These are phyloP conservation scores for Hyles lineata DNA, from an alignment of 2,888 invertebrate genomes.

Conservation along the genomic window DNA sequence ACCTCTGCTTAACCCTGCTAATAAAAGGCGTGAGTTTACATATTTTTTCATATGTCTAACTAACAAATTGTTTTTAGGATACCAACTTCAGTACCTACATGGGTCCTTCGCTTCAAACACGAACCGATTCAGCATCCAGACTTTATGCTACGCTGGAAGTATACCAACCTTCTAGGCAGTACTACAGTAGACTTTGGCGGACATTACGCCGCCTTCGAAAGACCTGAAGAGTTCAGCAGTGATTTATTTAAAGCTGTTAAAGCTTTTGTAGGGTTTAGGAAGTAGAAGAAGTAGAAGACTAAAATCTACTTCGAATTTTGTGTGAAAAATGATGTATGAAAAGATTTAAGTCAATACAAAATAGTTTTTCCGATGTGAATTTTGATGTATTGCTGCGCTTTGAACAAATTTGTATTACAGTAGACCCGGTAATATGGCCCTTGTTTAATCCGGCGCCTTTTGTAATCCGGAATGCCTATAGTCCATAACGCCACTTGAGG, in stretches of 20 bases:
- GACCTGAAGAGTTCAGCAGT: slow-evolving; percentile 87
- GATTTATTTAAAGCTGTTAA: slow-evolving; percentile 85
- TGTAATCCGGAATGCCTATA: too few species aligned
- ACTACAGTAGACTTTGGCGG: slow-evolving; percentile 89
- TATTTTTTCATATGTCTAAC: background rate
- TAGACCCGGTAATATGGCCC: too few species aligned
- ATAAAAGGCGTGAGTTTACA: too few species aligned
- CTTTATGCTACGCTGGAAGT: slow-evolving; percentile 86
- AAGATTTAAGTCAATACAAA: background rate
- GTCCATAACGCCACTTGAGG: too few species aligned
- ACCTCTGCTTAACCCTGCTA: too few species aligned
- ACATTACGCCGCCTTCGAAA: slow-evolving; percentile 94
- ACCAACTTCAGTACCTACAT: slow-evolving; percentile 89
- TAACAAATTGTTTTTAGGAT: slow-evolving; percentile 76
- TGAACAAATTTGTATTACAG: too few species aligned
- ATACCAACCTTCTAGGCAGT: slow-evolving; percentile 87
- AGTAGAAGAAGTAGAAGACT: background rate
- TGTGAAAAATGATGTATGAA: background rate
- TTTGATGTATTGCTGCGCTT: too few species aligned
- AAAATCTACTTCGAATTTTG: background rate
- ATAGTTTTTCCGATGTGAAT: too few species aligned
- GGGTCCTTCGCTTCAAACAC: slow-evolving; percentile 88
- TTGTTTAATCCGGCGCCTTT: too few species aligned
- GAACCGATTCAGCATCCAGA: slow-evolving; percentile 87
- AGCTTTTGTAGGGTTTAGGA: slow-evolving; percentile 49